These are phyloP conservation scores for Lasioglossum marginatum DNA, from an alignment of 2,888 invertebrate species.

Conservation along the genomic window DNA sequence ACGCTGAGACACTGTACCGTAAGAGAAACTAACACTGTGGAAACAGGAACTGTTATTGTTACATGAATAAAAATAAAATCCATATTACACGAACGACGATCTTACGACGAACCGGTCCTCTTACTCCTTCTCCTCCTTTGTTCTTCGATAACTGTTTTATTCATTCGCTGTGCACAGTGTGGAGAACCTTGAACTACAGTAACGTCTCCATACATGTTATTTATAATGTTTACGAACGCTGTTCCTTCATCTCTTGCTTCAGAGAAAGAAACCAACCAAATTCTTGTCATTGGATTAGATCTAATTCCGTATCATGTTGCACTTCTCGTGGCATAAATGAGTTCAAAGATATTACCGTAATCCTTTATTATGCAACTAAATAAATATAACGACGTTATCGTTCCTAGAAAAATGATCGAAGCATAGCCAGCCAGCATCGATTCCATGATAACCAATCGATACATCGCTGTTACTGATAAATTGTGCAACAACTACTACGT, in stretches of 20 bases:
- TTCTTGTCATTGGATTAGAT: not conserved
- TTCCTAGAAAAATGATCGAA: too few species aligned
- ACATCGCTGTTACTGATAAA: not conserved
- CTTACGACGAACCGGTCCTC: not conserved
- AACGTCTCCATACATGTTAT: not conserved
- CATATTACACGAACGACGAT: slow-evolving; percentile 50
- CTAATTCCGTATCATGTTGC: not conserved
- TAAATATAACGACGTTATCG: not conserved
- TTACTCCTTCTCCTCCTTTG: not conserved
- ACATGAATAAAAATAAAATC: slow-evolving; percentile 70
- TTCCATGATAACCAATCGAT: not conserved
- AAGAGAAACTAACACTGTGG: slow-evolving; percentile 50
- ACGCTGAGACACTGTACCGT: slow-evolving; percentile 37
- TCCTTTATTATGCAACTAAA: not conserved
- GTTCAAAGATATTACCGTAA: not conserved
- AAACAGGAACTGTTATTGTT: slow-evolving; percentile 71
- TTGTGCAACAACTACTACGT: not conserved
- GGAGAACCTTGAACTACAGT: not conserved
- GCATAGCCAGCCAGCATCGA: not conserved
- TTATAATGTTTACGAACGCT: not conserved
- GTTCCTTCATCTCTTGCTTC: not conserved
- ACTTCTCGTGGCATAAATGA: not conserved
- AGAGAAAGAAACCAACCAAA: not conserved
- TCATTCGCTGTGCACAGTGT: not conserved
- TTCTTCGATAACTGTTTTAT: not conserved